Evolutionary conservation across 2,888 invertebrate species (phyloP), one percentile per base, ranked within the genome.

Genomic region (Cephus rjabovi): DNA sequence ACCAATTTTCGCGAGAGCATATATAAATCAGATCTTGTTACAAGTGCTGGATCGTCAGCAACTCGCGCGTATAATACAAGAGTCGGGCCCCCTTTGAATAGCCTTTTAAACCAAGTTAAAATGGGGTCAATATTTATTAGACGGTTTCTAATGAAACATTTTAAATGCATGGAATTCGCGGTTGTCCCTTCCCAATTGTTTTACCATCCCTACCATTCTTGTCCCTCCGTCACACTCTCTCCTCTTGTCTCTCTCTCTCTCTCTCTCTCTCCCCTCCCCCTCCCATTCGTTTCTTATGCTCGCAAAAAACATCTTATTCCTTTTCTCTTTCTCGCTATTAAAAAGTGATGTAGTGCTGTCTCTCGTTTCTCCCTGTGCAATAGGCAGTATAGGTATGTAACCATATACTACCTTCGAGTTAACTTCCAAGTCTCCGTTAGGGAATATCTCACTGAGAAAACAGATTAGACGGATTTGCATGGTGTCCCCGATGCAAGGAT

Each of bases 1-100:
- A 89, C 89, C 87, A 90, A 90, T 90, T 90, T 90, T 90, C 87
- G 88, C 83, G 83, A 85, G 87, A 84, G 86, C 87, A 86, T 84
- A 84, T 88, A 90, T 90, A 90, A 90, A 90, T 90, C 90, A 90
- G 89, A 89, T 90, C 89, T 90, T 87, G 88, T 90, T 90, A 89
- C 87, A 86, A 84, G 84, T 86, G 82, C 83, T 82, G 84, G 83
- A 86, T 75, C 83, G 83, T 82, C 83, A 83, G 77, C 80, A 79
- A 75, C 76, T 81, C 73, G 73, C 77, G 69, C 34, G 74, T 69
- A 77, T 73, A 76, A 79, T 68, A 69, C 79, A 69, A 74, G 30
- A 80, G 69, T 73, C 76, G 77, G 69, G 76, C 40, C 69, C 71
- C 69, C 79, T 83, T 79, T 81, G 84, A 85, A 86, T 82, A 84